Evolutionary conservation across 2,113 vertebrate species (phyloP), one percentile per base, ranked within the genome.

Genomic region (Pholis gunnellus): DNA sequence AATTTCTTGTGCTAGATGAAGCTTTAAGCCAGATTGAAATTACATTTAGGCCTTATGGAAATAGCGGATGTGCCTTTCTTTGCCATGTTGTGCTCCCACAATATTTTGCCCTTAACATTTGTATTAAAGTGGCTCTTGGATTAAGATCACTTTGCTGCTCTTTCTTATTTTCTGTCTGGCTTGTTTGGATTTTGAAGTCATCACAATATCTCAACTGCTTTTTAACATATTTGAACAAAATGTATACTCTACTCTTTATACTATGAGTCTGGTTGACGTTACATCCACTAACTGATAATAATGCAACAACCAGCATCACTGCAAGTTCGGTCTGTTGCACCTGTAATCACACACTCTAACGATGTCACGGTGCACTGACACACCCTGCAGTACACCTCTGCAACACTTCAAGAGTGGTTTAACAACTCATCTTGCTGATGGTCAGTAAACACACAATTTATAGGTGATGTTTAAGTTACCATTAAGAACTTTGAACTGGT

Each of bases 41-140:
- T 61, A 71, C 74, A 75, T 25, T 63, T 44, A 38, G 20, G 75
- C 75, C 63, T 92, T 57, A 70, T 86, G 68, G 50, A 83, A 52
- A 77, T 6, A 4, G 60, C 67, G 13, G 57, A 70, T 60, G 84
- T 88, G 91, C 90, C 79, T 93, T 92, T 90, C 57, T 91, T 87
- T 89, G 57, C 64, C 81, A 56, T 85, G 78, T 83, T 85, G 64
- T 88, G 81, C 67, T 87, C 59, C 42, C 72, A 66, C 42, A 66
- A 36, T 68, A 82, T 84, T 82, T 83, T 88, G 63, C 79, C 77
- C 42, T 73, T 73, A 72, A 89, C 57, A 83, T 91, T 87, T 86
- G 59, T 73, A 92, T 82, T 91, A 92, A 93, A 92, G 66, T 70
- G 83, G 71, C 81, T 89, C 57, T 66, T 88, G 74, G 70, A 79